Conservation (phyloP, 2,888 invertebrate genomes). For the Sesia bembeciformis region DNA sequence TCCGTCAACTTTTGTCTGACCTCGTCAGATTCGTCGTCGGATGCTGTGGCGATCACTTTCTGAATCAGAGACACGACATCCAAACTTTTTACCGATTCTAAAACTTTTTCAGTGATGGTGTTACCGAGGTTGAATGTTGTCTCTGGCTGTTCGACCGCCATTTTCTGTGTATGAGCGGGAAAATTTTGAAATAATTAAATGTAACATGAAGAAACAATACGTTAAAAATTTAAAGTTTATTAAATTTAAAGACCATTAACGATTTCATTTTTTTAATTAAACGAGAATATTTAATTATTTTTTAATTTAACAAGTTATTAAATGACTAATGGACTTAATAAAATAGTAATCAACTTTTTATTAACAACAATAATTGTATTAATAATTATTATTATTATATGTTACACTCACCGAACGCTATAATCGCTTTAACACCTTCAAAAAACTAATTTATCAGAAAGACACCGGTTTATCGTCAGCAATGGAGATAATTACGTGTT, state of each 20-base stretch:
- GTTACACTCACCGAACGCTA: conserved; percentile 29
- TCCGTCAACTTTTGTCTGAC: conserved; percentile 36
- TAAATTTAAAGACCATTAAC: too few relatives aligned
- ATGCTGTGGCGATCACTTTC: conserved; percentile 37
- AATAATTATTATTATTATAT: neutral
- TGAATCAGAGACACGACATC: conserved; percentile 43
- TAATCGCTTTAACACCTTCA: conserved; percentile 21
- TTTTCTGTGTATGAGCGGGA: conserved; percentile 19
- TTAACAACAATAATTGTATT: neutral
- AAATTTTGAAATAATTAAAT: conserved; percentile 1
- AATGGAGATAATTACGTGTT: conserved; percentile 15
- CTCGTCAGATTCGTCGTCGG: conserved; percentile 41
- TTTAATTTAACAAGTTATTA: too few relatives aligned
- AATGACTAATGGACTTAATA: too few relatives aligned
- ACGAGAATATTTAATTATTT: too few relatives aligned
- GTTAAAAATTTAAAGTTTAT: neutral
- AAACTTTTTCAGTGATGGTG: conserved; percentile 36
- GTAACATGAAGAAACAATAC: neutral
- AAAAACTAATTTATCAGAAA: conserved; percentile 32
- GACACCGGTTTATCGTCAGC: conserved; percentile 18
- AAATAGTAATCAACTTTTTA: too few relatives aligned
- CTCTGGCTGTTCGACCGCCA: conserved; percentile 22
- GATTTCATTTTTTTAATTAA: too few relatives aligned
- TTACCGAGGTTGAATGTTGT: conserved; percentile 29
- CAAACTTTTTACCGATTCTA: conserved; percentile 45